Evolutionary conservation across 2,888 invertebrate genomes (phyloP).

Genomic region (Exephanes ischioxanthus): DNA sequence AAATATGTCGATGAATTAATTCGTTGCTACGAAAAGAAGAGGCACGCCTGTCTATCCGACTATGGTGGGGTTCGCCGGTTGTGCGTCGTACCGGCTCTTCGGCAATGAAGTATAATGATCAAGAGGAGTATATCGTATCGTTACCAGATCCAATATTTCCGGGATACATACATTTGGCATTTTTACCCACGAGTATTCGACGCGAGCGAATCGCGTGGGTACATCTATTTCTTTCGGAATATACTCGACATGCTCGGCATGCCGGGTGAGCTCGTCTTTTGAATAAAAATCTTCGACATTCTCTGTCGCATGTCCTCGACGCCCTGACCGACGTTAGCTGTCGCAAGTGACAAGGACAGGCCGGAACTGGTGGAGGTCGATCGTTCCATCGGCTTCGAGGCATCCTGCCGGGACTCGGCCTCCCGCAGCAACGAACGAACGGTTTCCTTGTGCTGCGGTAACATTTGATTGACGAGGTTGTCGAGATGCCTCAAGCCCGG

Average conservation of each 20-base stretch:
- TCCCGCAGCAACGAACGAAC: conserved; percentile 86
- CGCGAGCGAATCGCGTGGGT: background rate
- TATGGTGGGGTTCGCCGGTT: conserved; percentile 4
- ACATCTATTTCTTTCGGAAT: conserved; percentile 81
- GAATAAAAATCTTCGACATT: conserved; percentile 87
- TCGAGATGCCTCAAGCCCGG: conserved; percentile 87
- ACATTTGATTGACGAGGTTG: conserved; percentile 84
- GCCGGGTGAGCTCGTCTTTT: conserved; percentile 81
- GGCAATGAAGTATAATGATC: background rate
- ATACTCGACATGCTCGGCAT: conserved; percentile 79
- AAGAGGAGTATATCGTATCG: background rate
- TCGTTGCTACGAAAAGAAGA: conserved; percentile 1
- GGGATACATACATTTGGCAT: background rate
- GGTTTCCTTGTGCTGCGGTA: conserved; percentile 86
- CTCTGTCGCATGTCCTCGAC: conserved; percentile 88
- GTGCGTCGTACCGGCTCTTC: conserved; percentile 55
- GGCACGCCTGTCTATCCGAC: conserved; percentile 2
- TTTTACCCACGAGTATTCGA: background rate
- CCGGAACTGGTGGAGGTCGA: conserved; percentile 80
- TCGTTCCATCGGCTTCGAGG: conserved; percentile 81
- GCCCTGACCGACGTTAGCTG: conserved; percentile 85
- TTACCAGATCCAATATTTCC: background rate
- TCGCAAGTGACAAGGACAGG: conserved; percentile 82
- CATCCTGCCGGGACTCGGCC: conserved; percentile 85
- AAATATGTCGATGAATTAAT: background rate